Conservation (phyloP, 1,140 invertebrate species). For the Rhopalosiphum padi region DNA sequence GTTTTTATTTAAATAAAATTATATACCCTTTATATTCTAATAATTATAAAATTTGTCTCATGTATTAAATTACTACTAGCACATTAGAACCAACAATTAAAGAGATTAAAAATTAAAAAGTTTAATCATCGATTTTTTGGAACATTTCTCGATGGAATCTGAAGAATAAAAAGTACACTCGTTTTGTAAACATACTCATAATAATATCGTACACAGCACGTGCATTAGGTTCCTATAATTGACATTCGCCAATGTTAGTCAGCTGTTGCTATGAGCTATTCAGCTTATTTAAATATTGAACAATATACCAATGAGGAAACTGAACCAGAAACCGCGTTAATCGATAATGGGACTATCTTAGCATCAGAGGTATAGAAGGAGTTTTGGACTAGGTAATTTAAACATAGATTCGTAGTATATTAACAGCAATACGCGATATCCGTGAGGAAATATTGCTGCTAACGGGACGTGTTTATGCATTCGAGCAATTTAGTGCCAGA, state of each 20-base stretch:
- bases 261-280: background rate
- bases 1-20: background rate
- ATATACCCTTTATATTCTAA: too few species aligned
- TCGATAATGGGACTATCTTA: background rate
- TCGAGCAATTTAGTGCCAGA: background rate
- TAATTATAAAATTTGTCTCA: too few species aligned
- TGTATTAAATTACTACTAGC: background rate
- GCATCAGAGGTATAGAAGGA: background rate
- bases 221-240: background rate
- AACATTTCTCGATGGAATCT: background rate
- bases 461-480: background rate
- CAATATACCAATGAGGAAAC: too few species aligned
- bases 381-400: background rate
- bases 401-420: background rate
- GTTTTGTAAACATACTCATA: background rate
- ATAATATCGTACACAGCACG: background rate
- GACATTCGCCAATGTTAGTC: background rate
- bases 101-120: background rate
- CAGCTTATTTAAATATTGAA: background rate
- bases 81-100: background rate
- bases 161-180: background rate
- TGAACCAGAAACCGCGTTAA: background rate
- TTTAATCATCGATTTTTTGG: background rate
- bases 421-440: background rate
- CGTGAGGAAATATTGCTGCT: background rate